These are phyloP conservation scores for Euwallacea fornicatus DNA, from an alignment of 1,140 invertebrate species.

Conservation along the genomic window DNA sequence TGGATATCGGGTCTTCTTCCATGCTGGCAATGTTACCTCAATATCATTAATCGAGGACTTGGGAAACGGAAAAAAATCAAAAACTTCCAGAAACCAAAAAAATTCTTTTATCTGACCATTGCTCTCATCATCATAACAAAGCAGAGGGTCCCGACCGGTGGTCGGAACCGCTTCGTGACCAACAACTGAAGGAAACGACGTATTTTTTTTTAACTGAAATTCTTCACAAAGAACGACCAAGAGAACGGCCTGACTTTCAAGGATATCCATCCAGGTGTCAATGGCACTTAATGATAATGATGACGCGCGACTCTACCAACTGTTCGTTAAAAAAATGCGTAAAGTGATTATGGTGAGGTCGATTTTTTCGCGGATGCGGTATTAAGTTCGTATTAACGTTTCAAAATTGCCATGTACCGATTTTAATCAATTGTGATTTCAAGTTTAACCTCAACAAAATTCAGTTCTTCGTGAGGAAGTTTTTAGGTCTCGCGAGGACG, in stretches of 20 bases:
- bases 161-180: constrained; percentile 24
- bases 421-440: too few relatives aligned
- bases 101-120: not conserved
- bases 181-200: constrained; percentile 24
- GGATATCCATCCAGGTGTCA: constrained; percentile 36
- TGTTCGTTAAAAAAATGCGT: constrained; percentile 23
- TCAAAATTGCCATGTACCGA: too few relatives aligned
- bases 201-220: constrained; percentile 34
- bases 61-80: too few relatives aligned
- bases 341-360: constrained; percentile 12
- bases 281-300: constrained; percentile 37
- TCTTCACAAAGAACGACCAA: constrained; percentile 36
- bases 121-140: constrained; percentile 24
- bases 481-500: too few relatives aligned
- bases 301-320: constrained; percentile 30
- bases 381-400: too few relatives aligned
- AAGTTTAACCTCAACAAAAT: too few relatives aligned
- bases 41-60: too few relatives aligned
- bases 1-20: too few relatives aligned
- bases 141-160: not conserved
- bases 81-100: not conserved
- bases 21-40: too few relatives aligned
- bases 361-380: constrained; percentile 5
- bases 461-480: too few relatives aligned
- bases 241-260: constrained; percentile 34